A percentile compares a stretch with the other conserved stretches of the same genome.
These are phyloP conservation scores for Intellagama lesueurii DNA, from an alignment of 2,797 vertebrate genomes.

Conservation along the genomic window DNA sequence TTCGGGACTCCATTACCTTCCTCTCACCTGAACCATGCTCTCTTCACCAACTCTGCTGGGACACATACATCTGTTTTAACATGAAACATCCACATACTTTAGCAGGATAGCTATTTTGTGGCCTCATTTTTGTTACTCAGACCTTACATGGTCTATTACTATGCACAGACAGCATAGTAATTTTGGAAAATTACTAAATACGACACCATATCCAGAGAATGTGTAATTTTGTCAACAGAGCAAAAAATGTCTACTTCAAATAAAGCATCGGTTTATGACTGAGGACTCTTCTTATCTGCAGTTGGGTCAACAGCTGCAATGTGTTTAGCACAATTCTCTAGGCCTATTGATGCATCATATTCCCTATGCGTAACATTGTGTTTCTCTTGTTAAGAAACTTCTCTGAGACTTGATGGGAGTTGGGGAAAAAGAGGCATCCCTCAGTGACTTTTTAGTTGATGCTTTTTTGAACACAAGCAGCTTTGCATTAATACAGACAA, in stretches of 20 bases:
- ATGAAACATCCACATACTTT: no score
- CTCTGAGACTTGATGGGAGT: neutral
- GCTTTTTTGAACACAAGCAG: slow-evolving; percentile 34
- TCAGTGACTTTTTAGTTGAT: neutral
- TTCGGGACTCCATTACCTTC: neutral
- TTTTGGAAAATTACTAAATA: neutral
- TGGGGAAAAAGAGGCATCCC: neutral
- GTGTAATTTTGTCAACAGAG: neutral
- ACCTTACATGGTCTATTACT: no score
- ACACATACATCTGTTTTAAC: no score
- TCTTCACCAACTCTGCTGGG: neutral
- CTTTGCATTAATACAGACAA: slow-evolving; percentile 41
- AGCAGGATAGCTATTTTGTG: no score
- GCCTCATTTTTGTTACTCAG: no score
- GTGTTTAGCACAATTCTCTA: neutral
- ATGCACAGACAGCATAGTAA: neutral
- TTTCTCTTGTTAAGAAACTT: neutral
- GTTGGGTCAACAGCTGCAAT: neutral
- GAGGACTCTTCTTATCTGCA: neutral
- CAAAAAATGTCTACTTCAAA: neutral
- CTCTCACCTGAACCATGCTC: neutral
- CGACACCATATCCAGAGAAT: neutral
- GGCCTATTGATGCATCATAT: neutral
- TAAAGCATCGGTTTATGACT: neutral
- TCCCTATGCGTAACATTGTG: neutral